Conservation (phyloP, 2,113 vertebrate genomes). For the Carassius carassius region DNA sequence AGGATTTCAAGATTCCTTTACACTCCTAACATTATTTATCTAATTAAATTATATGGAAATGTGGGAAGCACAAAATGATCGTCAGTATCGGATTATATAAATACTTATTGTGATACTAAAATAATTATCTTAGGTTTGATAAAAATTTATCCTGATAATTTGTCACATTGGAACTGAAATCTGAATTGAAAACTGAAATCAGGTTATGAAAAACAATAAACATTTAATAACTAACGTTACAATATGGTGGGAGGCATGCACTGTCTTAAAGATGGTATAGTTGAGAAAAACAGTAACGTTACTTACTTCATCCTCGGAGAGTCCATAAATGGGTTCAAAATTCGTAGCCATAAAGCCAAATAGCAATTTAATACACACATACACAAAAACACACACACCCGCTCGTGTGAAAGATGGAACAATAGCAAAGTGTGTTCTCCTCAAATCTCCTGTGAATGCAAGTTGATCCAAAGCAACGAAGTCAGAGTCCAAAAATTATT, state of each 20-base stretch:
- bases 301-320: conserved; percentile 82
- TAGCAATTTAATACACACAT: conserved; percentile 52
- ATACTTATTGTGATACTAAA: not conserved
- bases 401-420: conserved; percentile 71
- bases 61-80: not conserved
- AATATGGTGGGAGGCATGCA: not conserved
- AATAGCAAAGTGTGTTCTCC: conserved; percentile 75
- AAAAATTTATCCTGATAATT: not conserved
- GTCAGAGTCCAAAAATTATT: not conserved
- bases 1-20: not conserved
- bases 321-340: conserved; percentile 79
- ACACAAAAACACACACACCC: conserved; percentile 59
- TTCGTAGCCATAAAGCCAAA: conserved; percentile 78
- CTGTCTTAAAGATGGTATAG: not conserved
- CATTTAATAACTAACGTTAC: not conserved
- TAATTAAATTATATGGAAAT: not conserved
- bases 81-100: not conserved
- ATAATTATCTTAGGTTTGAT: not conserved
- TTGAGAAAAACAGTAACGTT: not conserved
- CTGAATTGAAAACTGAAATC: not conserved
- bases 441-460: conserved; percentile 46
- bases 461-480: conserved; percentile 38
- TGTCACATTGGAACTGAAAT: not conserved
- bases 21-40: not conserved
- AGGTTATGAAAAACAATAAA: conserved; percentile 3